These are phyloP conservation scores for Leucoma salicis DNA, from an alignment of 2,888 invertebrate species.

Conservation along the genomic window DNA sequence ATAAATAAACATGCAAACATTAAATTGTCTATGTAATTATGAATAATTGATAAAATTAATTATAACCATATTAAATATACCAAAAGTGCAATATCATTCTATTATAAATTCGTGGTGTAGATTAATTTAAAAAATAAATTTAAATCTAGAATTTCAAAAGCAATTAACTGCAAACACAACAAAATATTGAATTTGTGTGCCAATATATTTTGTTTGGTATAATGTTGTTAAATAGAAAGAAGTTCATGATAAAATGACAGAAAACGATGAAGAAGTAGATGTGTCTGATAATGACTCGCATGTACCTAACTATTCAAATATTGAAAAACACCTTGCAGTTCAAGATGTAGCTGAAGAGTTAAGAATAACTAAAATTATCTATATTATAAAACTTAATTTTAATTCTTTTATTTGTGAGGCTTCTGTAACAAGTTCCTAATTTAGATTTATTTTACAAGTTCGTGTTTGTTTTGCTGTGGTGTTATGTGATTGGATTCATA, in stretches of 20 bases:
- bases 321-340: too few relatives aligned
- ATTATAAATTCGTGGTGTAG: not conserved
- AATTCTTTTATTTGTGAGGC: too few relatives aligned
- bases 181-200: conserved; percentile 19
- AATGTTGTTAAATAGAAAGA: conserved; percentile 9
- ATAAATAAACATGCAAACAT: conserved; percentile 27
- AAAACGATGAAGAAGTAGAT: conserved; percentile 12
- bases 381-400: too few relatives aligned
- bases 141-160: conserved; percentile 29
- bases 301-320: too few relatives aligned
- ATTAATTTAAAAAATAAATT: conserved; percentile 12
- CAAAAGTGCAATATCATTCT: conserved; percentile 20
- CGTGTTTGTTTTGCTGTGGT: conserved; percentile 41
- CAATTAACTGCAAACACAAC: conserved; percentile 13
- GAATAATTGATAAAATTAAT: conserved; percentile 12
- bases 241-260: conserved; percentile 11
- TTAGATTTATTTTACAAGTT: conserved; percentile 2
- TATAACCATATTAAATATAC: conserved; percentile 15
- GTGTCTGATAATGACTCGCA: not conserved
- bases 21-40: conserved; percentile 13
- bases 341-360: too few relatives aligned
- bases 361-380: too few relatives aligned
- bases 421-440: not conserved
- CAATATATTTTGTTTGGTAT: conserved; percentile 7
- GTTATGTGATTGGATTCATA: conserved; percentile 43